phyloP scores from a whole-genome alignment of 2,888 invertebrate species.

The Epirrhoe tristata region DNA sequence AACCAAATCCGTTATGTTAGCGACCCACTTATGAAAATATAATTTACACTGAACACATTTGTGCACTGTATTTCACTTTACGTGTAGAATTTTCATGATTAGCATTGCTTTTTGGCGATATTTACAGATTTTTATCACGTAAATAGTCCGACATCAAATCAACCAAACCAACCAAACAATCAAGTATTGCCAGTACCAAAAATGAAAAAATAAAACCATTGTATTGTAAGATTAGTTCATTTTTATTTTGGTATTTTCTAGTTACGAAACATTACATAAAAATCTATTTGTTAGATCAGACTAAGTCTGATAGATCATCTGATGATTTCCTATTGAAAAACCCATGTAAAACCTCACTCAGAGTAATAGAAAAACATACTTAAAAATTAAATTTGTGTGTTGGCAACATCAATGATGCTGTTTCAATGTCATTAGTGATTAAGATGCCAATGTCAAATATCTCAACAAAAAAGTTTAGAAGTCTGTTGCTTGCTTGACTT shows the following conservation, averaged over 20 bases:
- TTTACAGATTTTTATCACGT: slow-evolving; percentile 68
- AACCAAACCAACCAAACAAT: slow-evolving; percentile 54
- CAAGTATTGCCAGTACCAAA: slow-evolving; percentile 47
- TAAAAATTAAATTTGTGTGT: background rate
- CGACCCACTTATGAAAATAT: slow-evolving; percentile 74
- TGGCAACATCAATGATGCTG: background rate
- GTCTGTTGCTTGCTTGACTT: too few relatives aligned
- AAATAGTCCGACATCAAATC: slow-evolving; percentile 43
- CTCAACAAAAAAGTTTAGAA: too few relatives aligned
- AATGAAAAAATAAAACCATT: too few relatives aligned
- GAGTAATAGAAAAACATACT: background rate
- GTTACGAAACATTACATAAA: too few relatives aligned
- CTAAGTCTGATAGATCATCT: too few relatives aligned
- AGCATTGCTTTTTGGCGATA: slow-evolving; percentile 62
- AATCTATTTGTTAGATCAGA: too few relatives aligned
- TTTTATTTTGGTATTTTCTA: too few relatives aligned
- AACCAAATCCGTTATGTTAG: slow-evolving; percentile 73
- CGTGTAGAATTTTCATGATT: slow-evolving; percentile 54
- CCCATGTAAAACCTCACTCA: too few relatives aligned
- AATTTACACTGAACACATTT: slow-evolving; percentile 51
- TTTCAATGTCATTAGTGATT: too few relatives aligned
- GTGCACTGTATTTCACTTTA: slow-evolving; percentile 50
- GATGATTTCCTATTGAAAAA: too few relatives aligned
- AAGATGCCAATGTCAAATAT: background rate
- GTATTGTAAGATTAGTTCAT: too few relatives aligned